Evolutionary conservation across 2,113 vertebrate species (phyloP), one percentile per base, ranked within the genome.

Genomic region (Nibea albiflora): DNA sequence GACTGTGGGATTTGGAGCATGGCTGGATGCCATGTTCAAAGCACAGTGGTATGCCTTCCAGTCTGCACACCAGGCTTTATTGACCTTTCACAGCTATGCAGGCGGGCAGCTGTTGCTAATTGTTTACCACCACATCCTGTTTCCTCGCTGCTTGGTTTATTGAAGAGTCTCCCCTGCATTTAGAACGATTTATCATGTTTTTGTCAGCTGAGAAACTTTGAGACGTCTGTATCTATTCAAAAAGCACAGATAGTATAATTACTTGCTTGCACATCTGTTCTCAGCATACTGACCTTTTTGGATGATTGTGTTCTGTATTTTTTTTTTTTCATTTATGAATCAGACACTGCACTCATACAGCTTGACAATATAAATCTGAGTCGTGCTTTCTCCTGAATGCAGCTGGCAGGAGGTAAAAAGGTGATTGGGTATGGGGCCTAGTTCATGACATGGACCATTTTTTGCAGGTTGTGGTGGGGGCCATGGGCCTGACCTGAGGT

Each of bases 91-190:
- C 84, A 60, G 65, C 52, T 56, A 84, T 65, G 49, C 22, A 64
- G 76, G 66, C 35, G 35, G 35, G 35, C 66, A 76, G 68, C 85
- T 78, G 42, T 69, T 49, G 74, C 82, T 89, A 94, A 92, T 89
- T 91, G 87, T 92, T 93, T 88, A 88, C 83, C 83, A 79, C 82
- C 65, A 77, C 82, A 87, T 85, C 88, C 89, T 90, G 83, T 89
- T 70, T 73, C 76, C 35, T 62, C 75, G 42, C 60, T 9, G 52
- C 64, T 79, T 53, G 42, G 20, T 69, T 65, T 73, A 86, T 70
- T 67, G 46, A 78, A 84, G 42, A 68, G 47, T 61, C 64, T 84
- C 54, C 24, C 44, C 49, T 75, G 47, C 60, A 71, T 71, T 78
- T n/a, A 26, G 19, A 82, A 53, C 57, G 22, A 79, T 22, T 44